phyloP scores from a whole-genome alignment of 2,113 vertebrate genomes.

The Pelmatolapia mariae region DNA sequence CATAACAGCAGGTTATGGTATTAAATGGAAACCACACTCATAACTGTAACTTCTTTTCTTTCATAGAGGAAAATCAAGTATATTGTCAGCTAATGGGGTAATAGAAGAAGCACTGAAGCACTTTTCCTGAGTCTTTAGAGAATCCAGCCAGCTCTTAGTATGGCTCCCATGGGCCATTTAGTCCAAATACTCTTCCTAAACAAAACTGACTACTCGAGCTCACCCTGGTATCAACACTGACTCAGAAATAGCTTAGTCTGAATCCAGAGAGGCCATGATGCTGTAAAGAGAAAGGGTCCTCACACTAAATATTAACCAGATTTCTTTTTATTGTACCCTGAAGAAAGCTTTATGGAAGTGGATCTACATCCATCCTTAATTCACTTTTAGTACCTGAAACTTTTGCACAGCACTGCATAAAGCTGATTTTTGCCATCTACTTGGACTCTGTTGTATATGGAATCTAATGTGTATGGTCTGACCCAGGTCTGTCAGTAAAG shows the following conservation, averaged over 20 bases:
- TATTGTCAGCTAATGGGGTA: neutral
- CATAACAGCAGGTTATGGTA: neutral
- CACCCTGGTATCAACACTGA: neutral
- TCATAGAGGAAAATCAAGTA: neutral
- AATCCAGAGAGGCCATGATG: neutral
- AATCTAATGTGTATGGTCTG: neutral
- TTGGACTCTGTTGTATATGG: neutral
- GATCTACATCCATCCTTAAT: neutral
- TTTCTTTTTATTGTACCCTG: neutral
- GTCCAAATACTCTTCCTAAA: neutral
- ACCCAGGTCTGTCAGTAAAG: conserved; percentile 47
- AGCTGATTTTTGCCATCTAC: neutral
- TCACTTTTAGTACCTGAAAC: neutral
- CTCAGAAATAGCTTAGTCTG: neutral
- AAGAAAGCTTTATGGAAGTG: neutral
- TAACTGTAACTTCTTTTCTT: neutral
- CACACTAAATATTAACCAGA: neutral
- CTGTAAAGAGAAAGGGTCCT: neutral
- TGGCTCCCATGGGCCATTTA: neutral
- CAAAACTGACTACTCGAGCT: neutral
- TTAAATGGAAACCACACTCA: neutral
- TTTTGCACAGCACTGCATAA: neutral
- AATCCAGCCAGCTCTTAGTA: neutral
- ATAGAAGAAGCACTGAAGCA: neutral
- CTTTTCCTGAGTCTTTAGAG: neutral